Evolutionary conservation across 2,888 invertebrate species (phyloP), one percentile per base, ranked within the genome.

Genomic region (Escarpia spicata): DNA sequence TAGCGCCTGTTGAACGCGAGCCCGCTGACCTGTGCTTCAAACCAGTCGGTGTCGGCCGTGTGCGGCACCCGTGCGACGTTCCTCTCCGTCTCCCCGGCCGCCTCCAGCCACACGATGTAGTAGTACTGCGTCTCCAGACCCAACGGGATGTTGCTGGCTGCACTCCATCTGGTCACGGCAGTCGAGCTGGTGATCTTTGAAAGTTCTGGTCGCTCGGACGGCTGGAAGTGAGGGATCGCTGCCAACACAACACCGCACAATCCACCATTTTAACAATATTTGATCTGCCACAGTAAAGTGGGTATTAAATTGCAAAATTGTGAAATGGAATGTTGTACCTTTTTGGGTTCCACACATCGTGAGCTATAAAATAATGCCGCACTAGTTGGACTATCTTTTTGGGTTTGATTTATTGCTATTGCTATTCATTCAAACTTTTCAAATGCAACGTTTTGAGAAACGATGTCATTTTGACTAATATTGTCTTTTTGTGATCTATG

Each of bases 81-180:
- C 75, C 75, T 75, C 75, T 75, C 75, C 19, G n/a, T n/a, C 75
- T 75, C 75, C 6, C 75, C 75, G 4, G 19, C n/a, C 26, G 19
- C 19, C n/a, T 75, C 75, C 75, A 75, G 75, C 75, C 75, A 75
- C 75, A 75, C 75, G 75, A 75, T 75, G 75, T 75, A 75, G 75
- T 75, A 75, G 26, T 75, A 75, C 19, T 75, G 75, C 19, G 75
- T 26, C 26, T 75, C 26, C 26, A 26, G 19, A 26, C 75, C 75
- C 15, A 26, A 0, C 75, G 75, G 75, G 75, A 75, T 75, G 75
- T 75, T n/a, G 75, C 3, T 26, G 75, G 75, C 75, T 26, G 19
- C n/a, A 15, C 75, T n/a, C 75, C 75, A 75, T 26, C 75, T 15
- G 2, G n/a, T 26, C 75, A 75, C 75, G 26, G 75, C 75, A 75